Evolutionary conservation across 64 coral and sea anemone genomes (phyloP), one percentile per base, ranked within the genome.

Genomic region (Catalaphyllia jardinei): DNA sequence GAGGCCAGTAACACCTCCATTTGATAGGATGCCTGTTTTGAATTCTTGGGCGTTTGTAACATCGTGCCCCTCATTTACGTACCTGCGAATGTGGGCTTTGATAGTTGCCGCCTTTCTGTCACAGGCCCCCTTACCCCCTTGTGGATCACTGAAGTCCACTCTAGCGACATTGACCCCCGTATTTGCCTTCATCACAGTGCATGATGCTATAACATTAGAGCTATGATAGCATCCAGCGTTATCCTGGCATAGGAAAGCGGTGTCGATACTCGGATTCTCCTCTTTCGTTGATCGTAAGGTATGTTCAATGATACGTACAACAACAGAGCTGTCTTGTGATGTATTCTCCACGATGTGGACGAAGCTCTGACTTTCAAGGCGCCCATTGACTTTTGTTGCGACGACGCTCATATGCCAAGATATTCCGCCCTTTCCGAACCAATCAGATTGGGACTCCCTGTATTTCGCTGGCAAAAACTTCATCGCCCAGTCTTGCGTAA

Each of bases 391-490:
- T 78, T 78, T 54, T 52, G 46, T 52, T 78, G 76, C 76, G 4
- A 78, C 24, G 19, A 78, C 76, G n/a, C 76, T 78, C 2, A 76
- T 50, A n/a, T 78, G 76, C 76, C 76, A 79, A 19, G 76, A 79
- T 55, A 79, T 79, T 24, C 76, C 76, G 0, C 76, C 24, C 24
- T 59, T 79, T 13, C n/a, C 76, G 22, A 52, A 79, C 76, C 76
- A 79, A 79, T 79, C 76, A 0, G 76, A 79, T 28, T 79, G 76
- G 22, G 49, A 29, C 52, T 79, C 76, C 29, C 78, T 60, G 2
- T 80, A 80, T 60, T 80, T 80, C n/a, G 60, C n/a, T 16, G 28
- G 78, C 31, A 80, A 60, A 60, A 80, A 80, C 55, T 80, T 80
- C 78, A 80, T 80, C 5, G 78, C 52, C 78, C 78, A 80, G 31